Conservation (phyloP, 2,797 vertebrate genomes). For the Pampus argenteus region DNA sequence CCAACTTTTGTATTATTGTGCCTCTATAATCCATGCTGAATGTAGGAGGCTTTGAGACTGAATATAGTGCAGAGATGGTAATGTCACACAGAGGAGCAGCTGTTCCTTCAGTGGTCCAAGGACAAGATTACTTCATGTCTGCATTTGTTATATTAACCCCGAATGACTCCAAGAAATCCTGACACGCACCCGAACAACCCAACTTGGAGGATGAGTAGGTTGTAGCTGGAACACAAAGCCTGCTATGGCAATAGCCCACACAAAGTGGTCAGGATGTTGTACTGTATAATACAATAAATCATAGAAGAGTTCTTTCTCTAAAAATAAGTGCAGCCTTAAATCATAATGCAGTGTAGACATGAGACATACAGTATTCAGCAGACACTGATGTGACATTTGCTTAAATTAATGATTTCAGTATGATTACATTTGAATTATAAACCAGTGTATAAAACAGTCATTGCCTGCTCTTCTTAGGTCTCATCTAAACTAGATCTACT, state of each 20-base stretch:
- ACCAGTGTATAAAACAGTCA: background rate
- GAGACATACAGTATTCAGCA: background rate
- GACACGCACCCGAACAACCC: constrained; percentile 30
- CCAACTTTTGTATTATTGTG: constrained; percentile 1
- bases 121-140: constrained; percentile 32
- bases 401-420: constrained; percentile 6
- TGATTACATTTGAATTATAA: constrained; percentile 4
- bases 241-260: constrained; percentile 55
- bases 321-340: constrained; percentile 19
- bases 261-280: constrained; percentile 46
- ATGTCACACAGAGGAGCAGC: constrained; percentile 12
- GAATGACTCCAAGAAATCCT: constrained; percentile 28
- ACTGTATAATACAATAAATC: constrained; percentile 39
- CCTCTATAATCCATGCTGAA: background rate
- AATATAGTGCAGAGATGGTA: constrained; percentile 3
- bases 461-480: background rate
- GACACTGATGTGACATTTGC: constrained; percentile 1
- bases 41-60: constrained; percentile 3
- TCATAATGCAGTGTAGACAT: background rate
- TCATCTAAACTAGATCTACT: constrained; percentile 14
- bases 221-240: constrained; percentile 49
- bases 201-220: constrained; percentile 59
- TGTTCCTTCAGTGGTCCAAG: constrained; percentile 24
- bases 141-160: constrained; percentile 38
- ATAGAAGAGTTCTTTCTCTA: constrained; percentile 13